Evolutionary conservation across 2,888 invertebrate genomes (phyloP).

Genomic region (Drosophila limbata): DNA sequence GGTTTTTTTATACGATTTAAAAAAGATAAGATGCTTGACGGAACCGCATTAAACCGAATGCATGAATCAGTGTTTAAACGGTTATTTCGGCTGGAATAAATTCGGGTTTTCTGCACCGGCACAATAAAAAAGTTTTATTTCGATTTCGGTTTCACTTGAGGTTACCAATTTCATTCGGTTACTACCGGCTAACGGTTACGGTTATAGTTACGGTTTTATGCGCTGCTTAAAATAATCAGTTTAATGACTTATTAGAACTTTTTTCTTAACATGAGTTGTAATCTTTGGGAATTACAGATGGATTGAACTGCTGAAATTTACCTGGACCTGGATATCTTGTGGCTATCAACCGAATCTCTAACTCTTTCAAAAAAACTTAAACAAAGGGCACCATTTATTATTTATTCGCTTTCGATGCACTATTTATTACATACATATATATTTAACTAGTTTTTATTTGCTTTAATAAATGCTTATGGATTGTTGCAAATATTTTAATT

Average conservation of each 20-base stretch:
- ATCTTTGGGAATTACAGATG: constrained; percentile 54
- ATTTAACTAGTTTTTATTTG: background rate
- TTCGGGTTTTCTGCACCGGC: no score
- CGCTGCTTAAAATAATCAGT: background rate
- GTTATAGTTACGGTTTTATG: no score
- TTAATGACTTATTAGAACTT: background rate
- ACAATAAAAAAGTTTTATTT: no score
- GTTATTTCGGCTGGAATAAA: no score
- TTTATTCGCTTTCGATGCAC: constrained; percentile 37
- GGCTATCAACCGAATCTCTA: constrained; percentile 58
- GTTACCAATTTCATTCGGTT: no score
- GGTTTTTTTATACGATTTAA: no score
- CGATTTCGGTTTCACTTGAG: no score
- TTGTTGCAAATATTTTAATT: background rate
- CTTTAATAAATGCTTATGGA: background rate
- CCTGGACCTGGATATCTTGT: background rate
- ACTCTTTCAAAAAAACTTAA: constrained; percentile 41
- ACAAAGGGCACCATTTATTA: constrained; percentile 24
- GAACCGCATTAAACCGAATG: no score
- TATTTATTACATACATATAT: constrained; percentile 49
- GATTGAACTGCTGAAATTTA: constrained; percentile 62
- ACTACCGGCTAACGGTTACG: no score
- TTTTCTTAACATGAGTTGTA: background rate
- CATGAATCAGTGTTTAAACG: no score
- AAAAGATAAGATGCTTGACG: no score